phyloP scores from a whole-genome alignment of 2,797 vertebrate species.

The Enteromius radiatus region DNA sequence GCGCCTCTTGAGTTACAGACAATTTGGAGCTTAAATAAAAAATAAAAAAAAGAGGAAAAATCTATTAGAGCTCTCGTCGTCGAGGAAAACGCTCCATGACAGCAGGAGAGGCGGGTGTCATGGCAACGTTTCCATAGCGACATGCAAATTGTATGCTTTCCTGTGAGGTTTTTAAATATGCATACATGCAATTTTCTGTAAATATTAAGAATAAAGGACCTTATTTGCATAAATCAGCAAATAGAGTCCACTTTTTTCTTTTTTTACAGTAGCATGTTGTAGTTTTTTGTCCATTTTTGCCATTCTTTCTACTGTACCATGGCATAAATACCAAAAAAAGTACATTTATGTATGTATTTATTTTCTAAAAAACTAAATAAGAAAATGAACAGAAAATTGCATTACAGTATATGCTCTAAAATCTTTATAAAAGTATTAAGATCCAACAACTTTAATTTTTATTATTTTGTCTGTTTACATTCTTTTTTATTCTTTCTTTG shows the following conservation, averaged over 20 bases:
- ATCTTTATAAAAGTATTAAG: too few species aligned
- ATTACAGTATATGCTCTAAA: too few species aligned
- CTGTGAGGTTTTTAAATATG: neutral
- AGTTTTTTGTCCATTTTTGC: too few species aligned
- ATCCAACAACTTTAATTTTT: too few species aligned
- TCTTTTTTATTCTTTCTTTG: too few species aligned
- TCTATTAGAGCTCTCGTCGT: slow-evolving; percentile 40
- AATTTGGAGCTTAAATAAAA: slow-evolving; percentile 12
- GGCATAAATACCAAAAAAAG: too few species aligned
- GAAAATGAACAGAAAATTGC: too few species aligned
- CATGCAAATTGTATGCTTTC: slow-evolving; percentile 3
- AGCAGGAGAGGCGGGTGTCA: slow-evolving; percentile 32
- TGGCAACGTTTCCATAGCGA: slow-evolving; percentile 43
- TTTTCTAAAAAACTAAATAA: too few species aligned
- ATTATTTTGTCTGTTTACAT: too few species aligned
- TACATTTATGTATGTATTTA: too few species aligned
- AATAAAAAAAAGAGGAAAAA: slow-evolving; percentile 14
- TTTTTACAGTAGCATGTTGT: too few species aligned
- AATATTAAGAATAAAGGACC: neutral
- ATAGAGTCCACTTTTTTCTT: neutral
- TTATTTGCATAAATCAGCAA: neutral
- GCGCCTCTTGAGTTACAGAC: slow-evolving; percentile 31
- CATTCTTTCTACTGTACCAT: too few species aligned
- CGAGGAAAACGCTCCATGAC: slow-evolving; percentile 28
- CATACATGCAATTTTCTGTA: neutral